phyloP scores from a whole-genome alignment of 2,797 vertebrate genomes.

The Hemibagrus guttatus region DNA sequence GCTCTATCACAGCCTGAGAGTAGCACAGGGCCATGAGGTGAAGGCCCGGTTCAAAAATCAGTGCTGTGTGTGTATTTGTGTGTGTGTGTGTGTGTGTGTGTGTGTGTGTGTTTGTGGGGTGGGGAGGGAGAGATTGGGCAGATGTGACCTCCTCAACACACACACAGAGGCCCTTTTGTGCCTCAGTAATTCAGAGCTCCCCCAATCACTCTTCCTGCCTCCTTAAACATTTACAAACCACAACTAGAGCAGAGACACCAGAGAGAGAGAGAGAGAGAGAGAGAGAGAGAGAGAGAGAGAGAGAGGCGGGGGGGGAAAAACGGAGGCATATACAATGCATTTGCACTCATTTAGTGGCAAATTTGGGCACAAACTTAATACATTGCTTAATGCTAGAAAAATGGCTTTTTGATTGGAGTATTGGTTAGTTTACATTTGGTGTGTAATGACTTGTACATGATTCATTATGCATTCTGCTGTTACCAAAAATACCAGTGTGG shows the following conservation, averaged over 20 bases:
- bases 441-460: neutral
- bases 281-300: neutral
- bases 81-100: slow-evolving; percentile 69
- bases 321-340: neutral
- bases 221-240: slow-evolving; percentile 79
- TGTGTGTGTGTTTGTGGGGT: slow-evolving; percentile 68
- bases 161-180: slow-evolving; percentile 82
- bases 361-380: neutral
- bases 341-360: neutral
- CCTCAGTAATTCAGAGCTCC: slow-evolving; percentile 76
- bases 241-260: slow-evolving; percentile 66
- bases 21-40: slow-evolving; percentile 49
- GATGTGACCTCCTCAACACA: slow-evolving; percentile 79
- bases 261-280: neutral
- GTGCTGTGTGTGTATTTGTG: slow-evolving; percentile 5
- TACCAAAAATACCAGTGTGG: neutral
- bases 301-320: neutral
- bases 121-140: slow-evolving; percentile 74
- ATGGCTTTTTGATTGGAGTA: neutral
- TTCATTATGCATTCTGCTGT: neutral
- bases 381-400: neutral
- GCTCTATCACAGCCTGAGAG: slow-evolving; percentile 49
- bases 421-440: neutral
- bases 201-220: slow-evolving; percentile 72
- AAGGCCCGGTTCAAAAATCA: slow-evolving; percentile 30